These are phyloP conservation scores for Chionomys nivalis DNA, from an alignment of 2,113 vertebrate species.

Conservation along the genomic window DNA sequence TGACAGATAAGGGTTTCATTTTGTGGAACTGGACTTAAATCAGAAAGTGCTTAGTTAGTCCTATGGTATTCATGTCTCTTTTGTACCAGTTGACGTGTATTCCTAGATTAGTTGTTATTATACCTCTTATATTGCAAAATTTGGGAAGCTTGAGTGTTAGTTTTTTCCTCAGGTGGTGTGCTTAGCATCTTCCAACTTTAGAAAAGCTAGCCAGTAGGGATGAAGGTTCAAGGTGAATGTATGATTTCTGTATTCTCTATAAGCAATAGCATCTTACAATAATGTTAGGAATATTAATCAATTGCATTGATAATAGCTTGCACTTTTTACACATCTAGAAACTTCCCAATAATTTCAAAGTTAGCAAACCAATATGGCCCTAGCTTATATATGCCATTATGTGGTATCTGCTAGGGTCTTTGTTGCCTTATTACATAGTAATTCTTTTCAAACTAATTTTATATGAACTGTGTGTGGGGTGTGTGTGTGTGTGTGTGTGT, in stretches of 20 bases:
- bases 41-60: not conserved
- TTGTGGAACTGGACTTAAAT: not conserved
- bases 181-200: not conserved
- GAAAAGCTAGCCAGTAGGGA: not conserved
- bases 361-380: not conserved
- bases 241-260: not conserved
- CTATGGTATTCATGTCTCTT: not conserved
- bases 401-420: not conserved
- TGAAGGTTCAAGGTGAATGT: not conserved
- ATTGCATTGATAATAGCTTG: not conserved
- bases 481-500: no score
- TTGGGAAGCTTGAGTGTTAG: not conserved
- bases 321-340: not conserved
- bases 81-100: not conserved
- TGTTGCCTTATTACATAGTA: not conserved
- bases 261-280: not conserved
- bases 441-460: not conserved
- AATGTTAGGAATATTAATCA: not conserved
- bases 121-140: not conserved
- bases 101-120: not conserved
- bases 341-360: not conserved
- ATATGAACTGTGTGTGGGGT: not conserved
- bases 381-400: not conserved
- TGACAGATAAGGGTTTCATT: not conserved
- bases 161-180: not conserved